phyloP scores from a whole-genome alignment of 2,797 vertebrate genomes.

The Semotilus atromaculatus region DNA sequence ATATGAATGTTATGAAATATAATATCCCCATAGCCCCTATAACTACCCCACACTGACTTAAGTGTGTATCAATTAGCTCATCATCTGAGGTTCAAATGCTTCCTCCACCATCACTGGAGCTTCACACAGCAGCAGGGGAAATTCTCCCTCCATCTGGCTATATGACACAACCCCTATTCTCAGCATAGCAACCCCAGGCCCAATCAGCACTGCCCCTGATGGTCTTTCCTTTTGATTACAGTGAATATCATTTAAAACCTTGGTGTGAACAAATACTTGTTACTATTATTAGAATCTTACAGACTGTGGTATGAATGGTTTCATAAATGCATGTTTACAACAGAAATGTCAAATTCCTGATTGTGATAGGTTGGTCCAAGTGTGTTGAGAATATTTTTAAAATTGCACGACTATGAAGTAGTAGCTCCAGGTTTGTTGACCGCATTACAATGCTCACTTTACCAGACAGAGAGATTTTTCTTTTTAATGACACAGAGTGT shows the following conservation, averaged over 20 bases:
- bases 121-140: conserved; percentile 32
- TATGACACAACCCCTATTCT: conserved; percentile 9
- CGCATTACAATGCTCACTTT: conserved; percentile 8
- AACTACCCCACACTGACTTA: conserved; percentile 33
- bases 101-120: conserved; percentile 30
- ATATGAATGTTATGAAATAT: neutral
- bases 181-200: conserved; percentile 32
- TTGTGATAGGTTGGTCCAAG: conserved; percentile 5
- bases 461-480: neutral
- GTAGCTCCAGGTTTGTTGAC: conserved; percentile 8
- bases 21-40: neutral
- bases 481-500: conserved; percentile 16
- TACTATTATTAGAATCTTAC: neutral
- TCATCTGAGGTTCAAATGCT: conserved; percentile 17
- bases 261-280: neutral
- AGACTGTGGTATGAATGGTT: neutral
- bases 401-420: neutral
- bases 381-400: conserved; percentile 3
- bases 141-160: conserved; percentile 44
- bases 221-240: neutral
- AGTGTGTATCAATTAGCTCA: conserved; percentile 36
- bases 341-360: neutral
- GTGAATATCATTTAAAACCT: neutral
- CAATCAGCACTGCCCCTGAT: neutral
- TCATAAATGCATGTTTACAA: conserved; percentile 12